Conservation (phyloP, 1,140 invertebrate genomes). For the Colletes latitarsis region DNA sequence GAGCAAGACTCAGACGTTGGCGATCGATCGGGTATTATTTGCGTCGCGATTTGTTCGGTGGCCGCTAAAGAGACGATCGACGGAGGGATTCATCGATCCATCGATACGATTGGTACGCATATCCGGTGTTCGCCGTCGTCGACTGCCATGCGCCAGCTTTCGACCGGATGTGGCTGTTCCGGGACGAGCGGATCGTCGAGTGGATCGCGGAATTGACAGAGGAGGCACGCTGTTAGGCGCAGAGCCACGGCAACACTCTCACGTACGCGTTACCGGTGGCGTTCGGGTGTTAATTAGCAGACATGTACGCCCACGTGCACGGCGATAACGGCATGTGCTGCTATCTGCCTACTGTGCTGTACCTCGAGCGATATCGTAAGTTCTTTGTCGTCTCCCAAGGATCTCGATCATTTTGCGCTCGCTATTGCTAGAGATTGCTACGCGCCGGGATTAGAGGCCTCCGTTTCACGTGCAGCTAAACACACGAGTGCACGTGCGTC, state of each 20-base stretch:
- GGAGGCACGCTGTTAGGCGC: constrained; percentile 19
- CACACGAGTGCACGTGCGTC: too few species aligned
- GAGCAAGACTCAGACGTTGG: constrained; percentile 15
- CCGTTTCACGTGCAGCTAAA: too few species aligned
- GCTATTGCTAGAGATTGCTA: too few species aligned
- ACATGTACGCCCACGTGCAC: constrained; percentile 78
- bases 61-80: constrained; percentile 3
- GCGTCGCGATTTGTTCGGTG: constrained; percentile 2
- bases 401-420: too few species aligned
- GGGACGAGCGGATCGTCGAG: constrained; percentile 29
- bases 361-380: constrained; percentile 78
- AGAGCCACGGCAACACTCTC: constrained; percentile 27
- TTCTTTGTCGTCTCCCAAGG: constrained; percentile 28
- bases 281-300: constrained; percentile 57
- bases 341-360: constrained; percentile 77
- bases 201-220: constrained; percentile 40
- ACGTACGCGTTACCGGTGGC: constrained; percentile 16
- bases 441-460: too few species aligned
- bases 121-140: not conserved
- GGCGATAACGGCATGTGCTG: constrained; percentile 79
- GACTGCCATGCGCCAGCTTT: constrained; percentile 9
- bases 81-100: constrained; percentile 8
- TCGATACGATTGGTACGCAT: not conserved
- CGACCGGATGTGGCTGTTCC: constrained; percentile 28
- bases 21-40: constrained; percentile 38